phyloP scores from a whole-genome alignment of 1,140 invertebrate species.

The Dinothrombium tinctorium region DNA sequence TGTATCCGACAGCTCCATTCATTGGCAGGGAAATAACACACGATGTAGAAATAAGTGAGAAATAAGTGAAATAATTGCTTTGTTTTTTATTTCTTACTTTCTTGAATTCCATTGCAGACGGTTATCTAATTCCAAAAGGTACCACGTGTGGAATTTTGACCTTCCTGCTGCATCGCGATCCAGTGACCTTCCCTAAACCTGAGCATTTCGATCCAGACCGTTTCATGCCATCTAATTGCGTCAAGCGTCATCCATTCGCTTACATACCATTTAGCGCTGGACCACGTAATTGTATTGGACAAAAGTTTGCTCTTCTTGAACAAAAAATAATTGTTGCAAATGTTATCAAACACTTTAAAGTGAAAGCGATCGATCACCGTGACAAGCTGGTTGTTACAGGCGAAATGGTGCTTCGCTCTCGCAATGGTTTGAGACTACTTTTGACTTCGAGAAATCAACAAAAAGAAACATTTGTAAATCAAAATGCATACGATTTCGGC shows the following conservation, averaged over 20 bases:
- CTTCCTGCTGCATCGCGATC: conserved; percentile 35
- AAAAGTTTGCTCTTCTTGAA: conserved; percentile 33
- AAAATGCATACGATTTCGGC: no score
- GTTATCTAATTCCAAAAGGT: conserved; percentile 21
- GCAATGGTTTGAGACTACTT: conserved; percentile 12
- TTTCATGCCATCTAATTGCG: conserved; percentile 32
- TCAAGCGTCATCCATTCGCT: conserved; percentile 22
- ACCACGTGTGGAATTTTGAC: conserved; percentile 23
- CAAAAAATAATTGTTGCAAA: conserved; percentile 25
- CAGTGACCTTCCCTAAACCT: conserved; percentile 38
- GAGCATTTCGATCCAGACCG: conserved; percentile 48
- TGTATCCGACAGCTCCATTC: conserved; percentile 36
- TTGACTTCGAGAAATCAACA: background rate
- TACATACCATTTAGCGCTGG: conserved; percentile 21
- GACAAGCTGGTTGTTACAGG: conserved; percentile 15
- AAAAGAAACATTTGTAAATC: no score
- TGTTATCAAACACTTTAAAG: conserved; percentile 19
- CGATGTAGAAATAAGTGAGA: conserved; percentile 9
- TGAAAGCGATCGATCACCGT: conserved; percentile 13
- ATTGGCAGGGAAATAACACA: conserved; percentile 17
- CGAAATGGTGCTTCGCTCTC: conserved; percentile 17
- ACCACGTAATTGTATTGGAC: conserved; percentile 24
- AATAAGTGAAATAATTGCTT: background rate
- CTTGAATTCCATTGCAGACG: conserved; percentile 10
- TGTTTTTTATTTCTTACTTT: background rate